A percentile compares a stretch with the other conserved stretches of the same genome.
phyloP scores from a whole-genome alignment of 2,797 vertebrate species.

The Telmatherina bonti region DNA sequence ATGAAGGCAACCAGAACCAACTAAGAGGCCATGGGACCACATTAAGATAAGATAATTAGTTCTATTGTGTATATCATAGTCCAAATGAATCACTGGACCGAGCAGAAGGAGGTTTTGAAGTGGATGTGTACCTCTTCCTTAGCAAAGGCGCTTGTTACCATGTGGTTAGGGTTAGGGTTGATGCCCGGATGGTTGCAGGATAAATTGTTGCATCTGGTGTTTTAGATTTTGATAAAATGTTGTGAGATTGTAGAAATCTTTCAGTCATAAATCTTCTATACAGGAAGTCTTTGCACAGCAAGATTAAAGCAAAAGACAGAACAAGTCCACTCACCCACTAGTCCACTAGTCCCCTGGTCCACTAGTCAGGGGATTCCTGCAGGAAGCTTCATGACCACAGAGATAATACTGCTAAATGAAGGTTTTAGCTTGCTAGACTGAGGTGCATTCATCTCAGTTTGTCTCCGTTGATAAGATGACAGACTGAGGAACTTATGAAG shows the following conservation, averaged over 20 bases:
- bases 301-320: background rate
- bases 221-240: background rate
- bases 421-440: no score
- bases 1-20: constrained; percentile 32
- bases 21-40: constrained; percentile 25
- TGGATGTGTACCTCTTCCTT: background rate
- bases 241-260: background rate
- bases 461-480: no score
- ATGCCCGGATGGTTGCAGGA: background rate
- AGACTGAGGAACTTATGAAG: no score
- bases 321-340: no score
- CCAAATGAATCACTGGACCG: constrained; percentile 24
- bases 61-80: constrained; percentile 32
- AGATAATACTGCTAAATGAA: no score
- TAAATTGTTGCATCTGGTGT: background rate
- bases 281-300: background rate
- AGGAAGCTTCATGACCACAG: background rate
- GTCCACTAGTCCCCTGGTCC: no score
- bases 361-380: background rate
- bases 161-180: no score
- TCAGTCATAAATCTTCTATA: no score
- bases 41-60: constrained; percentile 46
- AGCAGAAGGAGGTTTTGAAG: constrained; percentile 1
- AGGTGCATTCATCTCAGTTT: no score
- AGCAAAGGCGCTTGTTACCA: constrained; percentile 28